Conservation (phyloP, 2,797 vertebrate species). For the Tamandua tetradactyla region DNA sequence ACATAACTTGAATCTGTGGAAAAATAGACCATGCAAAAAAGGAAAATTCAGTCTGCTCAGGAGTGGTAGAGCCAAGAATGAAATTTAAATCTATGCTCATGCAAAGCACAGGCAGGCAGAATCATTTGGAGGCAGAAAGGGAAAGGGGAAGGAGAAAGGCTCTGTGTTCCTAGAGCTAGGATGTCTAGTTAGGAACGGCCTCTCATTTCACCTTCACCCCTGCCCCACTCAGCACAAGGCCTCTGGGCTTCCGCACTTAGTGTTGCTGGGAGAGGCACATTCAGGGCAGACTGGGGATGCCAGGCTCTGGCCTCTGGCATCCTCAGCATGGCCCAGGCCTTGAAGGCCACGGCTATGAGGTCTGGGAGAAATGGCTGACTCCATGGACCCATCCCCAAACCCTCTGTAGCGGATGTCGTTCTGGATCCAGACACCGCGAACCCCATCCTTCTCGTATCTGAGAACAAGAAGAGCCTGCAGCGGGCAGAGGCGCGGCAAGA, state of each 20-base stretch:
- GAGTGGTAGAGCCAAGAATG: no score
- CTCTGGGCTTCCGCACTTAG: neutral
- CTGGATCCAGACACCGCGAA: constrained; percentile 81
- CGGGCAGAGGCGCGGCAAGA: neutral
- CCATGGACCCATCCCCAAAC: neutral
- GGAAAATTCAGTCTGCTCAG: neutral
- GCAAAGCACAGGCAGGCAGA: neutral
- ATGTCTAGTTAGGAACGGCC: neutral
- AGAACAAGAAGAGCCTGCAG: neutral
- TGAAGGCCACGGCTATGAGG: neutral
- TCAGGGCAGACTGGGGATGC: neutral
- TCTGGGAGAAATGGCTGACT: neutral
- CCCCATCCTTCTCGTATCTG: neutral
- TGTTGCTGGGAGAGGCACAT: neutral
- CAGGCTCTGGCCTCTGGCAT: neutral
- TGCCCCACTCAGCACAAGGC: neutral
- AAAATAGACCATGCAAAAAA: neutral
- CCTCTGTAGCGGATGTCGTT: constrained; percentile 41
- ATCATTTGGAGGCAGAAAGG: neutral
- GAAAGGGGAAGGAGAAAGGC: neutral
- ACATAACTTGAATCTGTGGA: neutral
- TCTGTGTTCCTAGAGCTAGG: neutral
- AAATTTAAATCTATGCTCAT: neutral
- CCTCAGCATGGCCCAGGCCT: neutral
- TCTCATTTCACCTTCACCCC: neutral